phyloP scores from a whole-genome alignment of 2,888 invertebrate genomes.

The Drosophila meridionalis region DNA sequence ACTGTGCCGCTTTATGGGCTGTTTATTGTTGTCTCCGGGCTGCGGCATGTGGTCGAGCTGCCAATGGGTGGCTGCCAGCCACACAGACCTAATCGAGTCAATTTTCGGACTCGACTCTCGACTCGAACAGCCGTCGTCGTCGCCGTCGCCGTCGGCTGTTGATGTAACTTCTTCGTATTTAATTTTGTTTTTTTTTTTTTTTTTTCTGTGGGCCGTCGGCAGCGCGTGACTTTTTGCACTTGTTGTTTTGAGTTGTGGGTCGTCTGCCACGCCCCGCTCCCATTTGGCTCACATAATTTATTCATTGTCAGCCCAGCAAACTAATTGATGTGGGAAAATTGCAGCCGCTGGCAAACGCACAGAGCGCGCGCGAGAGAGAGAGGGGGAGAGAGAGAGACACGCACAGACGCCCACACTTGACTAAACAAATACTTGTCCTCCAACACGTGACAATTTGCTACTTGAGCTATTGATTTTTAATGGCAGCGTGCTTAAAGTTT shows the following conservation, averaged over 20 bases:
- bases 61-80: neutral
- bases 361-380: neutral
- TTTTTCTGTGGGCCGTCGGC: conserved; percentile 45
- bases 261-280: conserved; percentile 8
- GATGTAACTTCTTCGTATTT: conserved; percentile 67
- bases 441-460: conserved; percentile 49
- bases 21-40: conserved; percentile 74
- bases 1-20: conserved; percentile 81
- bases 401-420: conserved; percentile 54
- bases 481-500: neutral
- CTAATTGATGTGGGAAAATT: conserved; percentile 82
- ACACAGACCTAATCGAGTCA: conserved; percentile 83
- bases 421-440: conserved; percentile 53
- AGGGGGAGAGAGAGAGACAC: neutral
- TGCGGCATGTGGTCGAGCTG: conserved; percentile 24
- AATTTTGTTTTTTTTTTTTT: neutral
- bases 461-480: conserved; percentile 40
- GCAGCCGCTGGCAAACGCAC: conserved; percentile 58
- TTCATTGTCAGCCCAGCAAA: conserved; percentile 78
- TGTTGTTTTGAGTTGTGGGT: conserved; percentile 62
- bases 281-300: conserved; percentile 72
- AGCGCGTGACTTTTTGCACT: conserved; percentile 84
- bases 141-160: conserved; percentile 64
- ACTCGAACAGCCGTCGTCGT: neutral
- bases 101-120: conserved; percentile 67